Evolutionary conservation across 2,888 invertebrate genomes (phyloP).

Genomic region (Euplagia quadripunctaria): DNA sequence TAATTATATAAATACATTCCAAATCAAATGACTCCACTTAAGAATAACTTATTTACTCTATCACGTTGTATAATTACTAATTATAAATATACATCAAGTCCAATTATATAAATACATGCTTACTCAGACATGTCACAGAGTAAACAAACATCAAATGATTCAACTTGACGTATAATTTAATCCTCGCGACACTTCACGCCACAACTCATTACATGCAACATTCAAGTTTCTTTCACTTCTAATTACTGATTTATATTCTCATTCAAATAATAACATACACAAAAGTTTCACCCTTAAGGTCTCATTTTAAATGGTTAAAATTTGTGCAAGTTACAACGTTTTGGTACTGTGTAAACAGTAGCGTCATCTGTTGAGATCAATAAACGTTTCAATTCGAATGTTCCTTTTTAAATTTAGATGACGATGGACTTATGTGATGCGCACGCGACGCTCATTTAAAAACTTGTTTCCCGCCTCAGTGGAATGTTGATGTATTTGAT

Average conservation of each 20-base stretch:
- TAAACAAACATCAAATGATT: constrained; percentile 44
- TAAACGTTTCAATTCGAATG: constrained; percentile 58
- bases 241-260: constrained; percentile 25
- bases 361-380: constrained; percentile 69
- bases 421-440: constrained; percentile 46
- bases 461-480: constrained; percentile 37
- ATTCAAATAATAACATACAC: neutral
- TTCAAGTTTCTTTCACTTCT: constrained; percentile 44
- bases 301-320: constrained; percentile 3
- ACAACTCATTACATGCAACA: constrained; percentile 45
- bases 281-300: rapidly evolving
- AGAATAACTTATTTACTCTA: neutral
- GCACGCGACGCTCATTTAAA: constrained; percentile 42
- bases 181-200: constrained; percentile 50
- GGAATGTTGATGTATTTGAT: constrained; percentile 21
- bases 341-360: constrained; percentile 41
- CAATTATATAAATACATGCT: constrained; percentile 20
- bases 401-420: constrained; percentile 54
- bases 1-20: neutral
- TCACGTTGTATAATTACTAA: neutral
- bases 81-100: constrained; percentile 5
- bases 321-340: constrained; percentile 16
- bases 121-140: constrained; percentile 42
- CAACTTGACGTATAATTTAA: constrained; percentile 51
- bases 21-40: neutral